Conservation (phyloP, 2,113 vertebrate species). For the Elephantulus edwardii region DNA sequence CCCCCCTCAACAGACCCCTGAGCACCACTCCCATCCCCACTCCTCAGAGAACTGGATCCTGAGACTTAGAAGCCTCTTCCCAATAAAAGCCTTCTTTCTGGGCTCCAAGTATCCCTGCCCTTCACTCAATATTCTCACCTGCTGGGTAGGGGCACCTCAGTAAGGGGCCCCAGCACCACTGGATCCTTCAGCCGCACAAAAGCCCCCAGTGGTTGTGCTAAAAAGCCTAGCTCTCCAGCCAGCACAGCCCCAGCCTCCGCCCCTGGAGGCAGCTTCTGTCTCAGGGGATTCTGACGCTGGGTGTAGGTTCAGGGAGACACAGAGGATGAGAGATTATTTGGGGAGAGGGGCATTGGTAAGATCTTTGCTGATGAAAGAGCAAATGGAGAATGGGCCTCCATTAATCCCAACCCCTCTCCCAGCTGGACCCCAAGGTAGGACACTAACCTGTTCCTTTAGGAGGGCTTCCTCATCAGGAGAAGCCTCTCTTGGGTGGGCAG, state of each 20-base stretch:
- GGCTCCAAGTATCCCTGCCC: not conserved
- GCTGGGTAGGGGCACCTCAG: conserved; percentile 85
- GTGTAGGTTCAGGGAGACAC: not conserved
- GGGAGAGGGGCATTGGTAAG: not conserved
- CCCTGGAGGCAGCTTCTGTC: conserved; percentile 80
- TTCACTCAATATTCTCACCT: conserved; percentile 78
- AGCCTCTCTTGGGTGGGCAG: not conserved
- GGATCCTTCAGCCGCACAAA: conserved; percentile 82
- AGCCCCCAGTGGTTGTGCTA: conserved; percentile 81
- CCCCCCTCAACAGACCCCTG: not conserved
- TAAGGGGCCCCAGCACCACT: conserved; percentile 78
- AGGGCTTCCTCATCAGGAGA: conserved; percentile 10
- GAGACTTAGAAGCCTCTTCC: not conserved
- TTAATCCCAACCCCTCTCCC: not conserved
- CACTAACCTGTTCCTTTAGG: conserved; percentile 67
- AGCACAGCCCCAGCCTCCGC: conserved; percentile 83
- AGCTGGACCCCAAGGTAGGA: conserved; percentile 15
- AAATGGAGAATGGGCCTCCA: not conserved
- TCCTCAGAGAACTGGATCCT: not conserved
- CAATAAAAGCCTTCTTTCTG: not conserved
- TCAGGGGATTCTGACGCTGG: conserved; percentile 83
- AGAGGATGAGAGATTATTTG: not conserved
- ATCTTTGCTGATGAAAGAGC: not conserved
- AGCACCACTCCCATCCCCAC: not conserved
- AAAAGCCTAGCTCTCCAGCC: conserved; percentile 84